Conservation (phyloP, 2,797 vertebrate species). For the Pristis pectinata region DNA sequence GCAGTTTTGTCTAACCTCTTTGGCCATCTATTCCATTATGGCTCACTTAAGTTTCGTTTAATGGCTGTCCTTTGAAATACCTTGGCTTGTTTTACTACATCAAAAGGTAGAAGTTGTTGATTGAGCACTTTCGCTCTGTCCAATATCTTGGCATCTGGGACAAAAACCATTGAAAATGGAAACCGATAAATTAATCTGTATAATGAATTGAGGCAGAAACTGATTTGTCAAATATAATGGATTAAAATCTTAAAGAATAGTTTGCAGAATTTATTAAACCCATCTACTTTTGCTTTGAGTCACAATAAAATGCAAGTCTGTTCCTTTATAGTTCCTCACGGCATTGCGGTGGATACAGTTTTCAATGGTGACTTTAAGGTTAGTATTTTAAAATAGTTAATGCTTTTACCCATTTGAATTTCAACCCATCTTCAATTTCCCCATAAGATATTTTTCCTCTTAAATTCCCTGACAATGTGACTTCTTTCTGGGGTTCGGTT, state of each 20-base stretch:
- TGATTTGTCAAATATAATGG: no score
- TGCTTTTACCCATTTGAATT: neutral
- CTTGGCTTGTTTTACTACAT: neutral
- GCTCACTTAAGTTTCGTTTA: neutral
- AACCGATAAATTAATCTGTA: neutral
- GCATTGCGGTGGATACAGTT: constrained; percentile 63
- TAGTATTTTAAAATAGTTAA: constrained; percentile 39
- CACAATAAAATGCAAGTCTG: neutral
- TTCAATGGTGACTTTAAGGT: constrained; percentile 61
- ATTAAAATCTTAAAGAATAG: neutral
- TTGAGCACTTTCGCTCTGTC: neutral
- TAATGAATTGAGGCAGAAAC: neutral
- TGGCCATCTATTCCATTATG: neutral
- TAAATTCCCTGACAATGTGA: neutral
- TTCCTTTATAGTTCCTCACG: constrained; percentile 50
- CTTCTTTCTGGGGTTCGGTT: neutral
- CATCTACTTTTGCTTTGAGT: neutral
- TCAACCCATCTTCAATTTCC: no score
- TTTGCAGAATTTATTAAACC: neutral
- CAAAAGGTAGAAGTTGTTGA: neutral
- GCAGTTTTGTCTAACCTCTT: neutral
- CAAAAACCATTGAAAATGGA: no score
- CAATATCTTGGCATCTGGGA: neutral
- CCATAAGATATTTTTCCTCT: neutral
- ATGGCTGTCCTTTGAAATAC: neutral